Percentiles rank a stretch among this genome's conserved stretches.
phyloP scores from a whole-genome alignment of 2,888 invertebrate species.

The Trachelus stipa region DNA sequence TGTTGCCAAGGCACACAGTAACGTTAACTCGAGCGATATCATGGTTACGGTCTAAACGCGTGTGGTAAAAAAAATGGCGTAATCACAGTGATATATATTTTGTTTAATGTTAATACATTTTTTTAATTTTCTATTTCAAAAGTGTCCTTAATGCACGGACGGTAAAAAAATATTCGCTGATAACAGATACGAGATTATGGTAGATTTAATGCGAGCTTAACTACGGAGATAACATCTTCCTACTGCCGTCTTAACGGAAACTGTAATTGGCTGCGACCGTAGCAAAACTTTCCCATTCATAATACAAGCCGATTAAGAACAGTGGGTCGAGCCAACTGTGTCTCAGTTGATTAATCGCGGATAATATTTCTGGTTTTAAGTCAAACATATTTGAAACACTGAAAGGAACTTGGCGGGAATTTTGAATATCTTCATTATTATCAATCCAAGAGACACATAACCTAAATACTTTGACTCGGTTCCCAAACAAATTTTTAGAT shows the following conservation, averaged over 20 bases:
- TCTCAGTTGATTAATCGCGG: slow-evolving; percentile 1
- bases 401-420: neutral
- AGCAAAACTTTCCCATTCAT: slow-evolving; percentile 3
- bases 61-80: neutral
- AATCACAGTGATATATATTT: neutral
- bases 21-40: neutral
- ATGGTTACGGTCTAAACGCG: neutral
- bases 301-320: neutral
- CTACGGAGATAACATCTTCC: neutral
- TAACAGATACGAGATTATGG: neutral
- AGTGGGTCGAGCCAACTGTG: neutral
- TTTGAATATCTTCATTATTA: neutral
- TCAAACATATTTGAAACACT: neutral
- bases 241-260: neutral
- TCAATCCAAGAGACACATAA: neutral
- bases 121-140: neutral
- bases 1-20: neutral
- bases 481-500: neutral
- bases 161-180: neutral
- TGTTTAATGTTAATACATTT: neutral
- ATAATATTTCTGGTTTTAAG: neutral
- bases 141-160: neutral
- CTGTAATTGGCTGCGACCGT: neutral
- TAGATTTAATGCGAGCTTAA: neutral
- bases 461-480: neutral